phyloP scores from a whole-genome alignment of 2,888 invertebrate species.

The Brachycybe producta region DNA sequence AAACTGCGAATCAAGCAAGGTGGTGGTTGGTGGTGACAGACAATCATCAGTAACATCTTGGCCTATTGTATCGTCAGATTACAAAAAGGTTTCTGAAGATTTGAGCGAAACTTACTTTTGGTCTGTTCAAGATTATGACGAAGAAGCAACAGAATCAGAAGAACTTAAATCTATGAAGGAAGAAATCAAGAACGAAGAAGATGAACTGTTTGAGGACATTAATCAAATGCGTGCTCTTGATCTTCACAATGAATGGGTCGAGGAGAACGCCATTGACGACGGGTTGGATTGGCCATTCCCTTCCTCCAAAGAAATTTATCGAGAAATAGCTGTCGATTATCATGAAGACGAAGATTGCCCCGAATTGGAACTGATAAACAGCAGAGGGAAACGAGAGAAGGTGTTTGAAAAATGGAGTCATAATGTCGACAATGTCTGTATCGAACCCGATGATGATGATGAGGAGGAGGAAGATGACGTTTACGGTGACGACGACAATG shows the following conservation, averaged over 20 bases:
- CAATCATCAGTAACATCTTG: too few species aligned
- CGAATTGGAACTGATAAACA: conserved; percentile 19
- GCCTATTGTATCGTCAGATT: too few species aligned
- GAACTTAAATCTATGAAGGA: conserved; percentile 11
- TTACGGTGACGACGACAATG: too few species aligned
- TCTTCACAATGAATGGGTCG: conserved; percentile 16
- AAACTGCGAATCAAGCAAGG: too few species aligned
- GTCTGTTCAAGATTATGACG: conserved; percentile 11
- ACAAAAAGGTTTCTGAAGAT: too few species aligned
- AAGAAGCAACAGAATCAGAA: conserved; percentile 8
- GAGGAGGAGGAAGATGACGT: conserved; percentile 5
- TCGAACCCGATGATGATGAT: conserved; percentile 13
- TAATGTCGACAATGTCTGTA: conserved; percentile 5
- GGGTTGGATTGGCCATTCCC: background rate
- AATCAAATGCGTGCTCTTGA: conserved; percentile 17
- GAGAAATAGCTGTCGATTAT: background rate
- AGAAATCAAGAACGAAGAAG: conserved; percentile 19
- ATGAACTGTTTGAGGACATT: conserved; percentile 19
- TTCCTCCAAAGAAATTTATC: background rate
- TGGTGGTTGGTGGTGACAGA: too few species aligned
- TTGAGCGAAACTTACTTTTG: conserved; percentile 12
- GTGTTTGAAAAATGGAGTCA: background rate
- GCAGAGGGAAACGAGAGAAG: background rate
- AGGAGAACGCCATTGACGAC: background rate
- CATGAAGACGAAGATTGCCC: conserved; percentile 17